Base-by-base conservation (phyloP, 2,797 vertebrate genomes). In the Urocyon cinereoargenteus region DNA sequence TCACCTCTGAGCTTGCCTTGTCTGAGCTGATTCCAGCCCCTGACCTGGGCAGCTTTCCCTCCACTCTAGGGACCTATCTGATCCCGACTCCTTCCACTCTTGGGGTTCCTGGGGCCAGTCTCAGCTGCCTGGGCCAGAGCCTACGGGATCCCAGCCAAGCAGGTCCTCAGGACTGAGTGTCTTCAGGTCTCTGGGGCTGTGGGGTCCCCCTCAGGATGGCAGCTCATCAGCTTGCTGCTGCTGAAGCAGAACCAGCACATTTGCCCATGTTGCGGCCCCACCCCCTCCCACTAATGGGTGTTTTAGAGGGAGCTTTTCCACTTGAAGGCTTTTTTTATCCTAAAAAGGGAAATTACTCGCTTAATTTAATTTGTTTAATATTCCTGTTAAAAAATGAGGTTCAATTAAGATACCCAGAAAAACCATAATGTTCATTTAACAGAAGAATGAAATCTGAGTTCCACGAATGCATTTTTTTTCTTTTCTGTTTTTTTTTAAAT, bases 321-420 rank as follows among this genome's bases (percentile, higher is more conserved):
- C 59, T 91, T 2, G 24, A 59, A 28, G 19, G 0, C 49, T 89
- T 92, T 72, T 73, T 95, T 78, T 85, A 88, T 89, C 93, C 92
- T 95, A 95, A 94, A 98, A 98, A 98, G 96, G 91, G 86, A 98
- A 99, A 98, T 98, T 98, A 98, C 97, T 96, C 96, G 88, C 98
- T 98, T 98, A 98, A 99, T 98, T 98, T 98, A 98, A 98, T 99
- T 98, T 98, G 98, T 98, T 98, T 99, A 98, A 98, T 98, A 98
- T 98, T 98, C 98, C 95, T 96, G 73, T 97, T 96, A 97, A 98
- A 98, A 98, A 97, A 98, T 97, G 97, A 98, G 96, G 92, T 97
- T 95, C 98, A 98, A 98, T 98, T 98, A 98, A 98, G 97, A 98
- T 87, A 96, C 97, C 97, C 98, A 91, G 98, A 96, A 98, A 99